Evolutionary conservation across 2,797 vertebrate genomes (phyloP).

Genomic region (Atherinosoma microstoma): DNA sequence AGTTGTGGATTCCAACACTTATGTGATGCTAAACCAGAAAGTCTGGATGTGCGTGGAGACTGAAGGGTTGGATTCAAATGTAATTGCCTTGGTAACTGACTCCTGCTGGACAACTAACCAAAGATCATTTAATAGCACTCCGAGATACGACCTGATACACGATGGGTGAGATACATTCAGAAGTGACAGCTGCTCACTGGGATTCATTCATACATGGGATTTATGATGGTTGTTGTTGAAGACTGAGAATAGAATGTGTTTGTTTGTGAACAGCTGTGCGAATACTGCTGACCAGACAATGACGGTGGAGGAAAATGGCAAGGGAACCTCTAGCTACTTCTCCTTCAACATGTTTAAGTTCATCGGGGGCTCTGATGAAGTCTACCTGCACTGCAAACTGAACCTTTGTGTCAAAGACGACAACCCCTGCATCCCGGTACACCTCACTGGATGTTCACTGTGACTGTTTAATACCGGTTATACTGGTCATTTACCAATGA

Average conservation of each 20-base stretch:
- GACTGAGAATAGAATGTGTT: too few relatives aligned
- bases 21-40: too few relatives aligned
- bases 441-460: neutral
- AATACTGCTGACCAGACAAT: too few relatives aligned
- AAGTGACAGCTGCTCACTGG: neutral
- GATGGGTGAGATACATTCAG: slow-evolving; percentile 12
- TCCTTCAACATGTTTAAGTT: too few relatives aligned
- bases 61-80: neutral
- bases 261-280: slow-evolving; percentile 25
- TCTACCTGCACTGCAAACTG: too few relatives aligned
- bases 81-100: slow-evolving; percentile 21
- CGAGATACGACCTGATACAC: slow-evolving; percentile 40
- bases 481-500: neutral
- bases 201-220: neutral
- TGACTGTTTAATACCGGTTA: too few relatives aligned
- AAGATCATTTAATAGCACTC: fast-evolving
- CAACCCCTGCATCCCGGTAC: slow-evolving; percentile 9
- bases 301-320: too few relatives aligned
- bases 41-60: slow-evolving; percentile 35
- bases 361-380: too few relatives aligned
- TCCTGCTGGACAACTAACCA: slow-evolving; percentile 50
- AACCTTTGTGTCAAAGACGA: neutral
- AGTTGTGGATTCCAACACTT: fast-evolving
- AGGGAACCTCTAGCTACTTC: too few relatives aligned
- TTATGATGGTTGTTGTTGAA: neutral